phyloP scores from a whole-genome alignment of 2,113 vertebrate species.

The Trichomycterus rosablanca region DNA sequence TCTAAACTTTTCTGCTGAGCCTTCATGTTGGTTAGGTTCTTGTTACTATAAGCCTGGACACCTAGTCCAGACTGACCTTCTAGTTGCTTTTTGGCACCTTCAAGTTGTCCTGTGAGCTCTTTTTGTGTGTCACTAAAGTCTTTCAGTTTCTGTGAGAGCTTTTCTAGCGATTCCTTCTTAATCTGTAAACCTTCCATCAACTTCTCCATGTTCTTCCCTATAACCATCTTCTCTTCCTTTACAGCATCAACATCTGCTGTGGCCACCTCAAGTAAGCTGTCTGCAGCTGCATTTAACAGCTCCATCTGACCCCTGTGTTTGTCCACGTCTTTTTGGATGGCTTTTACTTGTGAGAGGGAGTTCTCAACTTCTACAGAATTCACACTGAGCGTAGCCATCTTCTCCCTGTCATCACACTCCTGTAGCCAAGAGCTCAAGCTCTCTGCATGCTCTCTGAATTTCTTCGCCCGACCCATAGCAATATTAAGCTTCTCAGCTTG shows the following conservation, averaged over 20 bases:
- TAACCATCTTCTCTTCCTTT: slow-evolving; percentile 67
- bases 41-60: slow-evolving; percentile 82
- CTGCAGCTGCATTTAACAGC: slow-evolving; percentile 75
- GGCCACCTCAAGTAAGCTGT: slow-evolving; percentile 76
- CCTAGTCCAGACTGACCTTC: slow-evolving; percentile 74
- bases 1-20: slow-evolving; percentile 85
- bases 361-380: slow-evolving; percentile 73
- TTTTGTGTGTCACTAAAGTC: slow-evolving; percentile 81
- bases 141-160: slow-evolving; percentile 78
- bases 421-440: slow-evolving; percentile 80
- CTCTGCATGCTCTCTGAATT: slow-evolving; percentile 78
- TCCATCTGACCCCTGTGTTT: slow-evolving; percentile 84
- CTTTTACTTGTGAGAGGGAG: slow-evolving; percentile 74
- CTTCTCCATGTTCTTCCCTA: slow-evolving; percentile 73
- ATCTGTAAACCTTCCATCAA: slow-evolving; percentile 76
- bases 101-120: slow-evolving; percentile 78
- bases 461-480: slow-evolving; percentile 77
- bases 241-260: slow-evolving; percentile 76
- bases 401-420: slow-evolving; percentile 72
- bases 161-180: slow-evolving; percentile 80
- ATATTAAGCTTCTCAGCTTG: slow-evolving; percentile 73
- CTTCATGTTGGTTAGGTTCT: slow-evolving; percentile 85
- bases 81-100: slow-evolving; percentile 77
- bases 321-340: slow-evolving; percentile 87
- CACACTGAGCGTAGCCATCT: slow-evolving; percentile 66